A percentile compares a stretch with the other conserved stretches of the same genome.
Evolutionary conservation across 2,797 vertebrate genomes (phyloP).

Genomic region (Meriones psammophilus): DNA sequence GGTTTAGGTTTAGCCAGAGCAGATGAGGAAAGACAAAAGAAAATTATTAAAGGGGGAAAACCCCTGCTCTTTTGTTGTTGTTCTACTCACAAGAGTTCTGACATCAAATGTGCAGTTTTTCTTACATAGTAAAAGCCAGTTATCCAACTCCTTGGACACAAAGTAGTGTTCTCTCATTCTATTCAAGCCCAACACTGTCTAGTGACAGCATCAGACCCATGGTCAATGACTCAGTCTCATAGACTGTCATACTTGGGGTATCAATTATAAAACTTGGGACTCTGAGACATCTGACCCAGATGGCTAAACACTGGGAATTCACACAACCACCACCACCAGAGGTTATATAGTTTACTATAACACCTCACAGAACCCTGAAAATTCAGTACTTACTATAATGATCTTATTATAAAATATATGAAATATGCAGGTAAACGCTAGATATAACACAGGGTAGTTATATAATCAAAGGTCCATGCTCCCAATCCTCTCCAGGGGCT

Average conservation of each 20-base stretch:
- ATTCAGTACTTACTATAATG: background rate
- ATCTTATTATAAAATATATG: background rate
- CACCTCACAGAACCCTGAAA: background rate
- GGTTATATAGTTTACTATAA: background rate
- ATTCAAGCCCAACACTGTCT: background rate
- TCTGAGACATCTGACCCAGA: background rate
- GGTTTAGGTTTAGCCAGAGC: background rate
- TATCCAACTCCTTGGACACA: background rate
- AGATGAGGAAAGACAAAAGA: conserved; percentile 21
- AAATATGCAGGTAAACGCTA: background rate
- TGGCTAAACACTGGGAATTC: background rate
- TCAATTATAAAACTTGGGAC: background rate
- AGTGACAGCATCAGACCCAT: background rate
- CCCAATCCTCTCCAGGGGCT: background rate
- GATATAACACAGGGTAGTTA: background rate
- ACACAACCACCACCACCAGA: background rate
- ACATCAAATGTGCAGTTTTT: background rate
- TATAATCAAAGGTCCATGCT: background rate
- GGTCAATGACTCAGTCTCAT: background rate
- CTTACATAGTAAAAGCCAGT: background rate
- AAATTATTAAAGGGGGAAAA: background rate
- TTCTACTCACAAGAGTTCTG: background rate
- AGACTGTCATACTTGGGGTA: background rate
- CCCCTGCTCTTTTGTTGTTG: background rate
- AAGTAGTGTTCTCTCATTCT: background rate